Conservation (phyloP, 2,113 vertebrate genomes). For the Beaufortia kweichowensis region DNA sequence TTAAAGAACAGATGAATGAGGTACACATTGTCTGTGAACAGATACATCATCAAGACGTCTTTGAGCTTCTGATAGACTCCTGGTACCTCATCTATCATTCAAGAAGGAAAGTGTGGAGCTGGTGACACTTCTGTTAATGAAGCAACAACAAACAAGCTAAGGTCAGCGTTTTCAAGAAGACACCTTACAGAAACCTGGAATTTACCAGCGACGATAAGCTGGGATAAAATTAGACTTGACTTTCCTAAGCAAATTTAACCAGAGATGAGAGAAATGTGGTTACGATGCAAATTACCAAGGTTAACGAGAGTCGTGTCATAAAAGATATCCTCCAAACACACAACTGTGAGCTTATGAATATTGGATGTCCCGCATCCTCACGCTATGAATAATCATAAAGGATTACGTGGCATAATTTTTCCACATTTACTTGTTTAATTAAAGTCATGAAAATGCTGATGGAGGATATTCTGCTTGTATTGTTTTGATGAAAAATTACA, state of each 20-base stretch:
- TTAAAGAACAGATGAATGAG: background rate
- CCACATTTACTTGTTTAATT: constrained; percentile 63
- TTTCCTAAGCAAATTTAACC: constrained; percentile 19
- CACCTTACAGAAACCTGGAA: constrained; percentile 27
- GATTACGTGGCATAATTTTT: constrained; percentile 50
- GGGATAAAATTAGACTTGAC: constrained; percentile 5
- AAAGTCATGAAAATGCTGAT: constrained; percentile 56
- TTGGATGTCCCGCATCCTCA: constrained; percentile 56
- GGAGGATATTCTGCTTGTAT: constrained; percentile 13
- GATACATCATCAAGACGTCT: constrained; percentile 25
- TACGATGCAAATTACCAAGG: background rate
- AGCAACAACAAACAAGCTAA: constrained; percentile 2
- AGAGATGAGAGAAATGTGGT: constrained; percentile 35
- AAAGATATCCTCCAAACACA: background rate
- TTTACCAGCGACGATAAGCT: background rate
- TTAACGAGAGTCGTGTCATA: background rate
- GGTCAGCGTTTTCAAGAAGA: constrained; percentile 43
- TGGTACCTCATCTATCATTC: constrained; percentile 43
- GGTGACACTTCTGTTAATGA: constrained; percentile 37
- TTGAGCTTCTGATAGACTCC: constrained; percentile 14
- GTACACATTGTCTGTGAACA: constrained; percentile 15
- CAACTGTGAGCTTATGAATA: constrained; percentile 53
- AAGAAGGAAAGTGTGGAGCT: constrained; percentile 8
- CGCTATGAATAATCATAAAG: constrained; percentile 55
- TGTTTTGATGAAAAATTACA: constrained; percentile 56